Base-by-base conservation (phyloP, 1,140 invertebrate genomes). In the Galleria mellonella region DNA sequence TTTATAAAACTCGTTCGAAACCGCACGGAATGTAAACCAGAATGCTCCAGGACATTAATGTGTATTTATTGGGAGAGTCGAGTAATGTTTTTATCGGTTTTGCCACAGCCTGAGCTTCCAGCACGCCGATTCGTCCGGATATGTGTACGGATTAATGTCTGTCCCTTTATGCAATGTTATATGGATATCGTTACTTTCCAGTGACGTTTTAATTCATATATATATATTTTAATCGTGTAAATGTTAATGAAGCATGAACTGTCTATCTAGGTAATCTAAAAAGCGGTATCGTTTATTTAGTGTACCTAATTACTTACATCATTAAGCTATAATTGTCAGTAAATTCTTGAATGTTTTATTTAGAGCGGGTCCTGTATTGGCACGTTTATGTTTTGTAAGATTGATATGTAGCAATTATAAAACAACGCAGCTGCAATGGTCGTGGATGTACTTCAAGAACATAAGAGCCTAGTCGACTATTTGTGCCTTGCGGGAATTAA, bases 11-110 rank as follows among this genome's bases (percentile, higher is more conserved):
- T 79, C 72, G 76, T 79, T 68, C 74, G 63, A 64, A 83, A 78
- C 77, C 73, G 72, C 78, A 67, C 64, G 70, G 81, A 79, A 83
- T 77, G 74, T 76, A 76, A 73, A 78, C 74, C 77, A 81, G 78
- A 84, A 84, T 81, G 69, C 74, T 68, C 47, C 62, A 58, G 68
- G 81, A 84, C 78, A 77, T 81, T 83, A 79, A 83, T 82, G 78
- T 84, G 70, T 85, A 85, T 85, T 85, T 85, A 85, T 85, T 82
- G 75, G 70, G 69, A 72, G 70, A 70, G 69, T 67, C 66, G 72
- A 67, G 74, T 83, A 83, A 85, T 85, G 81, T 85, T 85, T 85
- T 85, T 85, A 83, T 85, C 75, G 70, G 69, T 23, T 23, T 23
- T 23, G 17, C 49, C 62, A 59, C 60, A 23, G 72, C 62, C 68